phyloP scores from a whole-genome alignment of 2,888 invertebrate genomes.

The Rhagonycha lutea region DNA sequence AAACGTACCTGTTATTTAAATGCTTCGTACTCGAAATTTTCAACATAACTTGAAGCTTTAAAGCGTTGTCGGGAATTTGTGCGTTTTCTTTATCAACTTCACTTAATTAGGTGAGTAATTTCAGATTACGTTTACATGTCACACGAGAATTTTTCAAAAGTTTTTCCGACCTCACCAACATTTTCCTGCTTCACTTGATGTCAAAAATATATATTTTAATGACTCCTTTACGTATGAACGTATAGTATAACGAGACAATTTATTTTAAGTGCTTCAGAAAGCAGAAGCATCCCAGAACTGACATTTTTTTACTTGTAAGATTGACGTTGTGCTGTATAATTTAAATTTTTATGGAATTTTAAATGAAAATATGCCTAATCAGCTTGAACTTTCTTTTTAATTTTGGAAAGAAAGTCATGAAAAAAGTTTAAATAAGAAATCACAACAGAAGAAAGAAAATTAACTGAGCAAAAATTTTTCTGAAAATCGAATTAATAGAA shows the following conservation, averaged over 20 bases:
- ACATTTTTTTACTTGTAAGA: neutral
- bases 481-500: no score
- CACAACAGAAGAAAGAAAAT: no score
- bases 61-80: conserved; percentile 7
- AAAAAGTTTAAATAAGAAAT: neutral
- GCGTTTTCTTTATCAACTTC: conserved; percentile 6
- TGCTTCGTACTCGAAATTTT: conserved; percentile 8
- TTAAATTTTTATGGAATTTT: neutral
- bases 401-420: neutral
- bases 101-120: neutral
- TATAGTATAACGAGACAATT: neutral
- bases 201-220: neutral
- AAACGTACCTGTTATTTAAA: conserved; percentile 11
- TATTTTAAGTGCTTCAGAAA: neutral
- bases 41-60: conserved; percentile 6
- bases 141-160: neutral
- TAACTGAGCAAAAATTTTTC: no score
- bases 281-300: neutral
- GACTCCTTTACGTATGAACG: neutral
- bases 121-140: neutral
- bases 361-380: neutral
- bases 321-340: neutral
- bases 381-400: neutral
- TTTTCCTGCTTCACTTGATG: neutral
- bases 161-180: neutral